Evolutionary conservation across 2,888 invertebrate genomes (phyloP), one percentile per base, ranked within the genome.

Genomic region (Rapana venosa): DNA sequence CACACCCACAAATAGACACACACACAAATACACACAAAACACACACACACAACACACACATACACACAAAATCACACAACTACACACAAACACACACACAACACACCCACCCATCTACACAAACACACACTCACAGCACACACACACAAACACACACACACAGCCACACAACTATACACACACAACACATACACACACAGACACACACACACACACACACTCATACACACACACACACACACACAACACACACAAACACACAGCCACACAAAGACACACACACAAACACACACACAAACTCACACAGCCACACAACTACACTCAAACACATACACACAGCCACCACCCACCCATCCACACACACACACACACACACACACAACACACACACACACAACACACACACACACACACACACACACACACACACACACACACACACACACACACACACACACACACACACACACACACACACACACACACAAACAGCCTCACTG

Each of bases 401-500:
- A 26, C 26, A 66, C 66, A 66, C 66, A 26, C 96, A 66, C 66
- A 66, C 66, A 66, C 66, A 66, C 66, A 66, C 66, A 66, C 4
- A 66, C 17, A 13, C 66, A 66, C 66, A 13, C 66, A 66, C 66
- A 66, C 66, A 66, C 66, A 66, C 17, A 66, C 66, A 66, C 66
- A 66, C 66, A 26, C 66, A 26, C 66, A 66, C 66, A 66, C 66
- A 66, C 66, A 66, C 66, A 66, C 66, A 26, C 66, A 26, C 66
- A 66, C 66, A 66, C 66, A 66, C 66, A 66, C 66, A 66, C 66
- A 66, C 66, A 66, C 26, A 26, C 26, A 26, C 66, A 66, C 17
- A 66, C 66, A 26, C 26, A 66, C 66, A 66, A 2, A 26, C 96
- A n/a, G n/a, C n/a, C n/a, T n/a, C n/a, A n/a, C n/a, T n/a, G n/a